A percentile compares a stretch with the other conserved stretches of the same genome.
Conservation (phyloP, 2,113 vertebrate species). For the Zosterops japonicus region DNA sequence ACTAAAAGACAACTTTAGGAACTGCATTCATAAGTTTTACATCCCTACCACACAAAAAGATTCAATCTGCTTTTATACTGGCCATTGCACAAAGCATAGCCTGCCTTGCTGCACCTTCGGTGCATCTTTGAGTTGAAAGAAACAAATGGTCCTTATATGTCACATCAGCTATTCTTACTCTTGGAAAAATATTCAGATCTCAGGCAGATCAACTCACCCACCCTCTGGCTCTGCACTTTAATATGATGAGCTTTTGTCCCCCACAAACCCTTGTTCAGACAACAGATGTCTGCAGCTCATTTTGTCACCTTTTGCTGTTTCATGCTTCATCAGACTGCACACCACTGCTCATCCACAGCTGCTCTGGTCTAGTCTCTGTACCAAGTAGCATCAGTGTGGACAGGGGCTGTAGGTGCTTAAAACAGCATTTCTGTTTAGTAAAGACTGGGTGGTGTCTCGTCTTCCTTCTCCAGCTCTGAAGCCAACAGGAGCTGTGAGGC, state of each 20-base stretch:
- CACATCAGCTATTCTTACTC: neutral
- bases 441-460: neutral
- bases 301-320: neutral
- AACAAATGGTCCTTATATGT: neutral
- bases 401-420: neutral
- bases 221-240: neutral
- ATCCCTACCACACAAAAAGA: neutral
- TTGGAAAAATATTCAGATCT: neutral
- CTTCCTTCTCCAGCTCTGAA: neutral
- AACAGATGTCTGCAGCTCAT: neutral
- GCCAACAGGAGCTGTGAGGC: neutral
- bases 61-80: neutral
- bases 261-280: neutral
- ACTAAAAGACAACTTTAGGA: neutral
- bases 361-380: neutral
- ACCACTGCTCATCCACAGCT: neutral
- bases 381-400: fast-evolving
- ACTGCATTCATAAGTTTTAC: neutral
- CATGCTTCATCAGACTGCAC: neutral
- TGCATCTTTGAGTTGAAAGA: neutral
- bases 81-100: neutral
- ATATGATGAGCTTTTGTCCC: neutral
- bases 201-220: neutral
- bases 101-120: neutral
- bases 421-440: neutral